These are phyloP conservation scores for Peromyscus eremicus DNA, from an alignment of 2,797 vertebrate genomes.

Conservation along the genomic window DNA sequence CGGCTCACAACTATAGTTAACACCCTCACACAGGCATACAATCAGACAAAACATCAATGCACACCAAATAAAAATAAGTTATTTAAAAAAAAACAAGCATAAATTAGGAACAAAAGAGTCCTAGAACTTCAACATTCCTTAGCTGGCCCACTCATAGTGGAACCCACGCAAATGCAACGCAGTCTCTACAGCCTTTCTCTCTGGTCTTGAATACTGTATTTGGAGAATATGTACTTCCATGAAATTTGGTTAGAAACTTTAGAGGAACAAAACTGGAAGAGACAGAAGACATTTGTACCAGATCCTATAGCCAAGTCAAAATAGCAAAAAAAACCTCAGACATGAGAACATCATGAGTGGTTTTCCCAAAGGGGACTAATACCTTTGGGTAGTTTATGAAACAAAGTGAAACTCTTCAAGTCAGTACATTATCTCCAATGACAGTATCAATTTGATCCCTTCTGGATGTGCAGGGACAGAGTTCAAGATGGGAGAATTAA, in stretches of 20 bases:
- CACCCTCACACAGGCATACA: background rate
- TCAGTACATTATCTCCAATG: background rate
- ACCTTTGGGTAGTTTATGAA: constrained; percentile 80
- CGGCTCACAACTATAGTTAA: background rate
- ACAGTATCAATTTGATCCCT: constrained; percentile 19
- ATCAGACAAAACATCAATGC: background rate
- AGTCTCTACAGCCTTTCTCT: background rate
- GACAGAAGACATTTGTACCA: constrained; percentile 27
- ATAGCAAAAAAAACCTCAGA: constrained; percentile 53
- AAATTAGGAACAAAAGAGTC: constrained; percentile 15
- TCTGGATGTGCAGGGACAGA: background rate
- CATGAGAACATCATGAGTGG: background rate
- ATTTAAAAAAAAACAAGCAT: background rate
- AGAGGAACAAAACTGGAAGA: background rate
- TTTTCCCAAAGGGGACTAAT: constrained; percentile 59
- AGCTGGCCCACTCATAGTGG: background rate
- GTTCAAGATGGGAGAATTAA: constrained; percentile 16
- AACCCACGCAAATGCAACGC: background rate
- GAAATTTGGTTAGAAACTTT: constrained; percentile 55
- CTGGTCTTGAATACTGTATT: background rate
- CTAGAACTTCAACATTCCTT: constrained; percentile 9
- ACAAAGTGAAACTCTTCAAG: constrained; percentile 78
- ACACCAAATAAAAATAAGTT: background rate
- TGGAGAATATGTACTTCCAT: background rate
- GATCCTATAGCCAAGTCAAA: constrained; percentile 41